These are phyloP conservation scores for Brachionus asplanchnoidis DNA, from an alignment of 1,140 invertebrate genomes.

Conservation along the genomic window DNA sequence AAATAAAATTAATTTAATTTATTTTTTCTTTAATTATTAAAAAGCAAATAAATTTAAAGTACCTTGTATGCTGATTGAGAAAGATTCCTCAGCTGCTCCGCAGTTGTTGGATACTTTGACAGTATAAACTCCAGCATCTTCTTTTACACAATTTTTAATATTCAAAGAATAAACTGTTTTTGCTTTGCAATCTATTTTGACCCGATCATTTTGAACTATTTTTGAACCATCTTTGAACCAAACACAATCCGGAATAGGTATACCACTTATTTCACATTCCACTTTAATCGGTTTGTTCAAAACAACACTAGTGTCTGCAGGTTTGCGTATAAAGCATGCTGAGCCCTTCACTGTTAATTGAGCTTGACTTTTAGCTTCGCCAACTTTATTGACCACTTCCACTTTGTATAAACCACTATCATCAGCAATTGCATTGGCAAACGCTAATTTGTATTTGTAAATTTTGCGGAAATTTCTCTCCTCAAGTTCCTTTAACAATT, in stretches of 20 bases:
- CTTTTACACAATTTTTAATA: constrained; percentile 63
- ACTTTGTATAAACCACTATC: neutral
- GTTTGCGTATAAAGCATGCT: neutral
- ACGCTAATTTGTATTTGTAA: neutral
- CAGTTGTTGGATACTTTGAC: constrained; percentile 80
- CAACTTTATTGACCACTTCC: constrained; percentile 27
- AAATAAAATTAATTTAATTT: too few relatives aligned
- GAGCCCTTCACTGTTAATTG: constrained; percentile 21
- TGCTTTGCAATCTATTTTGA: constrained; percentile 79
- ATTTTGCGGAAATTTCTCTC: neutral
- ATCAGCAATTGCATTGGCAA: neutral
- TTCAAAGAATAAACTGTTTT: constrained; percentile 77
- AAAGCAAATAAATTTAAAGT: neutral
- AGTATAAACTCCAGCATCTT: constrained; percentile 85
- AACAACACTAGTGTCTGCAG: neutral
- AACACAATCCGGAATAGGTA: neutral
- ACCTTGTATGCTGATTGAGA: constrained; percentile 76
- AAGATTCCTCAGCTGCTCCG: constrained; percentile 83
- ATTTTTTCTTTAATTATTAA: neutral
- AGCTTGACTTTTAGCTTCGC: constrained; percentile 3
- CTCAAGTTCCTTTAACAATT: neutral
- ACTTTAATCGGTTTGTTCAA: constrained; percentile 31
- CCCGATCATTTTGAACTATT: neutral
- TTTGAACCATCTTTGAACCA: constrained; percentile 17
- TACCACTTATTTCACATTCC: constrained; percentile 29